Conservation (phyloP, 2,113 vertebrate genomes). For the Seriola rivoliana region DNA sequence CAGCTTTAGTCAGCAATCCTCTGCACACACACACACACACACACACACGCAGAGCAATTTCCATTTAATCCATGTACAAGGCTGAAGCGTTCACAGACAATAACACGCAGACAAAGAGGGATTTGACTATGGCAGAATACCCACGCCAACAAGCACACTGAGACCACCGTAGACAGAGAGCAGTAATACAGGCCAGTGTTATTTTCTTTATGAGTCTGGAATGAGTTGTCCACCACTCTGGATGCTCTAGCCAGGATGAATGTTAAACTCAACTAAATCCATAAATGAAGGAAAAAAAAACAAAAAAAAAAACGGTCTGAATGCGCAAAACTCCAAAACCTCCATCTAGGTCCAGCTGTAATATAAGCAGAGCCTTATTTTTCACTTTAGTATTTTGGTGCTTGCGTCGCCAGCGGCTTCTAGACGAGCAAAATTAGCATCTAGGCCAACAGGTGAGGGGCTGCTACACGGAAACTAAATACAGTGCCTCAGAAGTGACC, state of each 20-base stretch:
- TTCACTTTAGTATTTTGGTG: slow-evolving; percentile 36
- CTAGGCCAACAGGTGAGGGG: slow-evolving; percentile 69
- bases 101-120: slow-evolving; percentile 77
- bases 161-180: slow-evolving; percentile 48
- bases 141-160: slow-evolving; percentile 51
- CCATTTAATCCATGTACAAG: slow-evolving; percentile 79
- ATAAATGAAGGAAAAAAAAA: slow-evolving; percentile 48
- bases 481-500: slow-evolving; percentile 56
- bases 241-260: slow-evolving; percentile 36
- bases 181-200: slow-evolving; percentile 50
- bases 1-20: slow-evolving; percentile 76
- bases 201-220: slow-evolving; percentile 38
- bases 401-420: slow-evolving; percentile 12
- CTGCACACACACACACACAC: slow-evolving; percentile 32
- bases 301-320: slow-evolving; percentile 16
- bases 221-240: slow-evolving; percentile 49
- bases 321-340: slow-evolving; percentile 39
- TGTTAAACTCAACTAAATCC: slow-evolving; percentile 57
- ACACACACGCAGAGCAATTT: slow-evolving; percentile 60
- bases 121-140: slow-evolving; percentile 70
- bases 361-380: slow-evolving; percentile 41
- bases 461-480: slow-evolving; percentile 44
- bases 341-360: slow-evolving; percentile 12
- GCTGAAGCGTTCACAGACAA: slow-evolving; percentile 75
- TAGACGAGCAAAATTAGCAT: slow-evolving; percentile 60